phyloP scores from a whole-genome alignment of 2,888 invertebrate genomes.

The Baronia brevicornis region DNA sequence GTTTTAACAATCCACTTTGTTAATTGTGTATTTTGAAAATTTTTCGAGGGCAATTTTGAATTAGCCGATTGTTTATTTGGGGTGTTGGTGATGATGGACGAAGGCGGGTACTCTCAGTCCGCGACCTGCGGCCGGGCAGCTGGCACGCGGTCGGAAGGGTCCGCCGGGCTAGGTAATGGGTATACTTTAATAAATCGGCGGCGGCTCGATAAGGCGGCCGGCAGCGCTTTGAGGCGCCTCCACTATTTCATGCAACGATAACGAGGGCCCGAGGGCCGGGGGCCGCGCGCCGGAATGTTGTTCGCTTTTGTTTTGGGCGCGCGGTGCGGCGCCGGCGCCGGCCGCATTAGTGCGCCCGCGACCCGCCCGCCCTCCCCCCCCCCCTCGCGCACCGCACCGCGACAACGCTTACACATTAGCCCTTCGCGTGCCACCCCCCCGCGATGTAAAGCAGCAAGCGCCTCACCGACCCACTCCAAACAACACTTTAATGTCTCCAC shows the following conservation, averaged over 20 bases:
- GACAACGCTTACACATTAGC: conserved; percentile 63
- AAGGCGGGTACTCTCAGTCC: no score
- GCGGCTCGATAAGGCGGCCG: conserved; percentile 32
- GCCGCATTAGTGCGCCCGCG: conserved; percentile 45
- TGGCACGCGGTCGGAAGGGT: no score
- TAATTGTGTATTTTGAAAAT: no score
- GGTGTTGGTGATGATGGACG: no score
- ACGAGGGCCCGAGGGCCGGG: conserved; percentile 61
- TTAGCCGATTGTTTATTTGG: no score
- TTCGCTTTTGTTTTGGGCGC: conserved; percentile 48
- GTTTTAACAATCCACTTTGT: no score
- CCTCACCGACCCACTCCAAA: neutral
- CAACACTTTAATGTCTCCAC: conserved; percentile 1
- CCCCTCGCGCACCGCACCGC: conserved; percentile 17
- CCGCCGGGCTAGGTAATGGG: no score
- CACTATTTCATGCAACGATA: conserved; percentile 67
- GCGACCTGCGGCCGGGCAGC: no score
- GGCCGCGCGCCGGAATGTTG: conserved; percentile 68
- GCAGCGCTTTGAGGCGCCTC: conserved; percentile 60
- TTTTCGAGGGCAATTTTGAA: no score
- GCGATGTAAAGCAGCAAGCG: conserved; percentile 31
- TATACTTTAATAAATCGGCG: conserved; percentile 28
- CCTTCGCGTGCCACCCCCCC: conserved; percentile 39
- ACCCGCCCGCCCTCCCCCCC: neutral
- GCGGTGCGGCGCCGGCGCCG: conserved; percentile 62